These are phyloP conservation scores for Ooceraea biroi DNA, from an alignment of 1,140 invertebrate genomes.

Conservation along the genomic window DNA sequence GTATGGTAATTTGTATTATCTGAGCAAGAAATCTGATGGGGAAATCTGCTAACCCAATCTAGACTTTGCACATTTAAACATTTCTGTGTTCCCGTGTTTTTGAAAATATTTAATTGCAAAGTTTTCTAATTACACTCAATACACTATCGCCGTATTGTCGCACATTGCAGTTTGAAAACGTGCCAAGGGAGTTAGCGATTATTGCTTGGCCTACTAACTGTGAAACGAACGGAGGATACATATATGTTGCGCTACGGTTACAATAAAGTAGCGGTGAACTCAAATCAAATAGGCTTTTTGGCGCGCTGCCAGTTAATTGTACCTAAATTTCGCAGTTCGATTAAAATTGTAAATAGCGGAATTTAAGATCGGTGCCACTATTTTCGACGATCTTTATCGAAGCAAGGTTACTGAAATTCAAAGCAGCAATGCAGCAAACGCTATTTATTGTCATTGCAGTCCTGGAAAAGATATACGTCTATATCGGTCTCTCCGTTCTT, in stretches of 20 bases:
- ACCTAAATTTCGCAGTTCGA: slow-evolving; percentile 30
- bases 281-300: slow-evolving; percentile 24
- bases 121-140: background rate
- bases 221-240: slow-evolving; percentile 18
- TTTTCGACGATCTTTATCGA: background rate
- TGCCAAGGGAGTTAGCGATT: slow-evolving; percentile 58
- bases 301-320: slow-evolving; percentile 18
- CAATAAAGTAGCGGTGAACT: slow-evolving; percentile 30
- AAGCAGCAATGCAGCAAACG: background rate
- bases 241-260: slow-evolving; percentile 45
- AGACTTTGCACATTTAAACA: background rate
- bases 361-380: background rate
- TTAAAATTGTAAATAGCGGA: slow-evolving; percentile 14
- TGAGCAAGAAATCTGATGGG: background rate
- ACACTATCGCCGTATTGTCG: slow-evolving; percentile 1
- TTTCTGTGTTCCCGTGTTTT: background rate
- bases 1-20: background rate
- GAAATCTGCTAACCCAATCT: background rate
- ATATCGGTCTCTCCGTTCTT: background rate
- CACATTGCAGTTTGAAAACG: slow-evolving; percentile 52
- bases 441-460: background rate
- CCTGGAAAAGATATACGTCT: background rate
- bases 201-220: slow-evolving; percentile 12
- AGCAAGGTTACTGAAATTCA: background rate
- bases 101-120: slow-evolving; percentile 9